phyloP scores from a whole-genome alignment of 2,888 invertebrate genomes.

The Erebia palarica region DNA sequence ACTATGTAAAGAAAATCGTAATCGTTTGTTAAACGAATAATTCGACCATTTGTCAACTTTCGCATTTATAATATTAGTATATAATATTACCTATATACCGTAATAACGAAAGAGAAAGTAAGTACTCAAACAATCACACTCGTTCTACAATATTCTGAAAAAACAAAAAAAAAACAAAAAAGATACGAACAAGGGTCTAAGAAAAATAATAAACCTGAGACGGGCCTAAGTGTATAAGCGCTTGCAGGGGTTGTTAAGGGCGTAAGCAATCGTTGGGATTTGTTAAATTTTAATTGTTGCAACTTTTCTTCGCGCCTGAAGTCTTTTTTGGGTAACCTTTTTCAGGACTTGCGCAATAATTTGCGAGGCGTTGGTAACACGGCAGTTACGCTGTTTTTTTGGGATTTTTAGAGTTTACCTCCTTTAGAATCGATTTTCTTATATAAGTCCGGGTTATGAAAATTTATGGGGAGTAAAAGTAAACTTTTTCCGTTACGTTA shows the following conservation, averaged over 20 bases:
- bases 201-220: background rate
- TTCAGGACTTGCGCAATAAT: background rate
- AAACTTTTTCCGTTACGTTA: too few relatives aligned
- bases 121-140: too few relatives aligned
- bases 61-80: too few relatives aligned
- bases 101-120: too few relatives aligned
- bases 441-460: too few relatives aligned
- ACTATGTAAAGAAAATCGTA: too few relatives aligned
- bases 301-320: background rate
- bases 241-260: background rate
- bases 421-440: too few relatives aligned
- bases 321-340: background rate
- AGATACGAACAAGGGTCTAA: background rate
- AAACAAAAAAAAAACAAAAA: background rate
- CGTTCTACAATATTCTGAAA: background rate
- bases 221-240: background rate
- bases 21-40: too few relatives aligned
- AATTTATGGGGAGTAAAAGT: too few relatives aligned
- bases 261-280: background rate
- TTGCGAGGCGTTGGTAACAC: background rate
- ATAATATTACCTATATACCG: too few relatives aligned
- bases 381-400: background rate
- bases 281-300: constrained; percentile 9
- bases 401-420: too few relatives aligned
- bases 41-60: too few relatives aligned